Evolutionary conservation across 2,888 invertebrate genomes (phyloP).

Genomic region (Dendrolimus houi): DNA sequence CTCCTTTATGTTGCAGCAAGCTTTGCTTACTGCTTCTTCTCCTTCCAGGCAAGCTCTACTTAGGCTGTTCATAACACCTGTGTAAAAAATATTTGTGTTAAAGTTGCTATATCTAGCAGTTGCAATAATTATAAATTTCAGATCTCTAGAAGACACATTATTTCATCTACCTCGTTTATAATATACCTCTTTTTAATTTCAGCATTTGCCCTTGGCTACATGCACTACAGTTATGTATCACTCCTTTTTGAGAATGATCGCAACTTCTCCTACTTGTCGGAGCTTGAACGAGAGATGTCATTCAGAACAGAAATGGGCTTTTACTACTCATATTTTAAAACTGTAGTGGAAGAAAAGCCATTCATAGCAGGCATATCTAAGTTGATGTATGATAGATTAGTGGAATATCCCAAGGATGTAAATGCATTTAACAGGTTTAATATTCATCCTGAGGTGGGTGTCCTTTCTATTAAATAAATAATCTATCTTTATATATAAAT

Average conservation of each 20-base stretch:
- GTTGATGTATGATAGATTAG: constrained; percentile 82
- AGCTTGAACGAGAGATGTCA: constrained; percentile 89
- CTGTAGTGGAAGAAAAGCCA: constrained; percentile 81
- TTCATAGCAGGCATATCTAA: constrained; percentile 78
- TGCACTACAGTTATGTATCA: constrained; percentile 82
- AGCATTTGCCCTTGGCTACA: constrained; percentile 77
- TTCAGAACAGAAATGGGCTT: constrained; percentile 92
- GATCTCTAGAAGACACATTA: too few relatives aligned
- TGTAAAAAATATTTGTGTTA: too few relatives aligned
- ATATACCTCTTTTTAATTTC: constrained; percentile 16
- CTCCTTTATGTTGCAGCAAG: too few relatives aligned
- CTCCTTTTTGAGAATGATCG: constrained; percentile 88
- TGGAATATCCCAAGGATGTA: constrained; percentile 88
- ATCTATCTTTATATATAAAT: too few relatives aligned
- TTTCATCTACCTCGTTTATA: not conserved
- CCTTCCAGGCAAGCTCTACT: too few relatives aligned
- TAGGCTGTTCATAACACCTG: too few relatives aligned
- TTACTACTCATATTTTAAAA: constrained; percentile 93
- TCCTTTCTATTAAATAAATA: too few relatives aligned
- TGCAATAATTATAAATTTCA: too few relatives aligned
- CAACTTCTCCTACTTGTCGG: constrained; percentile 89
- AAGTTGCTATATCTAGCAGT: too few relatives aligned
- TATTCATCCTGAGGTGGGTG: constrained; percentile 86
- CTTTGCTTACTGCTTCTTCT: too few relatives aligned
- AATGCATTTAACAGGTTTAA: constrained; percentile 90